Percentiles rank a stretch among this genome's conserved stretches.
phyloP scores from a whole-genome alignment of 2,888 invertebrate genomes.

The Chloromyia formosa region DNA sequence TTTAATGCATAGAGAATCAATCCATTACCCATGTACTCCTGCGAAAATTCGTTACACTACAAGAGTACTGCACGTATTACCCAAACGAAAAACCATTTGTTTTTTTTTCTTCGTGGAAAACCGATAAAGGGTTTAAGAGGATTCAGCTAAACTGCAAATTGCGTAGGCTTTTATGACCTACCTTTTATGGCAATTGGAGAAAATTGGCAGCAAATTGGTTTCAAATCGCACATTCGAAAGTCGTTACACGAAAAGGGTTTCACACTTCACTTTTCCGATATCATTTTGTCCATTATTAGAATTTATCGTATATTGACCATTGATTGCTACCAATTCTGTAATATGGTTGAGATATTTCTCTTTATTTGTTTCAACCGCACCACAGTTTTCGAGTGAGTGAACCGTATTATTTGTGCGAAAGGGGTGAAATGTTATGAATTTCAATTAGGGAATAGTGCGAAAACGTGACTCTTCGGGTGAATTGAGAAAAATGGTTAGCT shows the following conservation, averaged over 20 bases:
- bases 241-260: constrained; percentile 28
- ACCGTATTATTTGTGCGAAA: constrained; percentile 6
- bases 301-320: constrained; percentile 25
- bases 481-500: not conserved
- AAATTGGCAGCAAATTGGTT: constrained; percentile 39
- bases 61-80: too few species aligned
- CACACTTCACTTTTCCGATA: constrained; percentile 7
- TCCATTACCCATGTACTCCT: too few species aligned
- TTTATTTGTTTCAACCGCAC: not conserved
- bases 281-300: constrained; percentile 22
- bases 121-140: constrained; percentile 15
- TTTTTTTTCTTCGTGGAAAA: too few species aligned
- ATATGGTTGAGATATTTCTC: constrained; percentile 5
- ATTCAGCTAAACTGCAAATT: constrained; percentile 34
- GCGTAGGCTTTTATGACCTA: constrained; percentile 20
- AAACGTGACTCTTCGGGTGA: constrained; percentile 21
- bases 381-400: not conserved
- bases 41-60: too few species aligned
- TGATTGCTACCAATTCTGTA: not conserved
- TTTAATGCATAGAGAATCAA: too few species aligned
- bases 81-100: too few species aligned
- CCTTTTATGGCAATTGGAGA: constrained; percentile 15
- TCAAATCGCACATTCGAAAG: constrained; percentile 12
- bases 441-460: constrained; percentile 23
- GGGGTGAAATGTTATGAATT: constrained; percentile 21